A percentile compares a stretch with the other conserved stretches of the same genome.
Conservation (phyloP, 2,113 vertebrate species). For the Corythaixoides concolor region DNA sequence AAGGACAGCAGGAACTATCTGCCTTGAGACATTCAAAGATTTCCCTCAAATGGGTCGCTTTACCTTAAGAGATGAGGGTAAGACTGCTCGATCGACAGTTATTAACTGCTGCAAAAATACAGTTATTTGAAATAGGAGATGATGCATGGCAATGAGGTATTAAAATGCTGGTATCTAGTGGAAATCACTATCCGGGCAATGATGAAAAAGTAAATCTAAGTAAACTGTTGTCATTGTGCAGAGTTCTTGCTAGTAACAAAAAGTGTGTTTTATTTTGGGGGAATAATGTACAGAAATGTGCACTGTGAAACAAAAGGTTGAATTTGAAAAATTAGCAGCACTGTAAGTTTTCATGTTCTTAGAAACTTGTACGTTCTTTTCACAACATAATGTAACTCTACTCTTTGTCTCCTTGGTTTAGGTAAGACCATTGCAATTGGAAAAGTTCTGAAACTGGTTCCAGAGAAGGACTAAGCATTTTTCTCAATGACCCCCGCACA, state of each 20-base stretch:
- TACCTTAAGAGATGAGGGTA: slow-evolving; percentile 97
- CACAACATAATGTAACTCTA: background rate
- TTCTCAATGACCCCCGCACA: slow-evolving; percentile 81
- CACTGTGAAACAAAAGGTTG: background rate
- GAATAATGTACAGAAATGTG: background rate
- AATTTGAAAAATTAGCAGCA: background rate
- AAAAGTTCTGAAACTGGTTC: slow-evolving; percentile 99
- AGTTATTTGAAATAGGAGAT: background rate
- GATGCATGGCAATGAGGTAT: background rate
- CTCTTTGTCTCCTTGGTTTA: slow-evolving; percentile 67
- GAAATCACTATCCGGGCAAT: background rate
- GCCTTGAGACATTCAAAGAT: slow-evolving; percentile 99
- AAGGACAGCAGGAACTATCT: slow-evolving; percentile 94
- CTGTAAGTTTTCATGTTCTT: background rate
- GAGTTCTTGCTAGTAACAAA: background rate
- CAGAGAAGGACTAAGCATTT: slow-evolving; percentile 96
- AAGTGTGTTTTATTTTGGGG: background rate
- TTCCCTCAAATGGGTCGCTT: slow-evolving; percentile 99
- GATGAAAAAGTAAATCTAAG: background rate
- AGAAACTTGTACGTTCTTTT: background rate
- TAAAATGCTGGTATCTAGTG: background rate
- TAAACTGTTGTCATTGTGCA: background rate
- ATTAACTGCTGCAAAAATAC: background rate
- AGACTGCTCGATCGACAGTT: slow-evolving; percentile 10
- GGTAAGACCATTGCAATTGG: slow-evolving; percentile 99